phyloP scores from a whole-genome alignment of 2,797 vertebrate genomes.

The Xerus rutilus region DNA sequence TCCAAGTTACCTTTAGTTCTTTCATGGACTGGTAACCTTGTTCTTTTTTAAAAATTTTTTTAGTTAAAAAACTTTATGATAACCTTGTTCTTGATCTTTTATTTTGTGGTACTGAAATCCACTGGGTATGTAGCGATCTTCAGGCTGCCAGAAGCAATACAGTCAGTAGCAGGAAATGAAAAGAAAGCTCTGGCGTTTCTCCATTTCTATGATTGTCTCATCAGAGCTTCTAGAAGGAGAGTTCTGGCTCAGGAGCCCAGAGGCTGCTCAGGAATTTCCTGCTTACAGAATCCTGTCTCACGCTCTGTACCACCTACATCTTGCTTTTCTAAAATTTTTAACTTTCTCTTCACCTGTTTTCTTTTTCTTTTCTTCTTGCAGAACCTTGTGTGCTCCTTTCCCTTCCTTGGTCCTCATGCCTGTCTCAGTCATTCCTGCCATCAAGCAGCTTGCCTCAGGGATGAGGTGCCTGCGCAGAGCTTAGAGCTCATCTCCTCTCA shows the following conservation, averaged over 20 bases:
- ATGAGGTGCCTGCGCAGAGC: neutral
- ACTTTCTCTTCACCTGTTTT: neutral
- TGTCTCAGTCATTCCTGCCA: too few species aligned
- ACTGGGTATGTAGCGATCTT: constrained; percentile 89
- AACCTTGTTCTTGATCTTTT: constrained; percentile 91
- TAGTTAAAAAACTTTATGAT: constrained; percentile 55
- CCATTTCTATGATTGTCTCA: constrained; percentile 79
- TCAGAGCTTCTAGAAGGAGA: neutral
- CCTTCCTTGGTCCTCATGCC: neutral
- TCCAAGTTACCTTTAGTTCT: constrained; percentile 92
- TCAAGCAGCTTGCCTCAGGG: neutral
- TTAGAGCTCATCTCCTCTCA: neutral
- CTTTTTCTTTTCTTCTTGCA: neutral
- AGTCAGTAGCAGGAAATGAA: constrained; percentile 90
- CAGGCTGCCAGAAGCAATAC: constrained; percentile 91
- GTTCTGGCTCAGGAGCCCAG: neutral
- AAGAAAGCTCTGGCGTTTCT: constrained; percentile 90
- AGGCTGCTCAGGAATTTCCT: neutral
- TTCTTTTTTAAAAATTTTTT: constrained; percentile 81
- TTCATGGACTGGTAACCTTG: constrained; percentile 88
- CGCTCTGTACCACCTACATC: neutral
- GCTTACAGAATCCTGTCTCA: neutral
- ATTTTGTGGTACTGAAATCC: constrained; percentile 92
- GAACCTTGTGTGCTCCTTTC: neutral
- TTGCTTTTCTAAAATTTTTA: neutral